These are phyloP conservation scores for Centruroides sculpturatus DNA, from an alignment of 1,140 invertebrate genomes.

Conservation along the genomic window DNA sequence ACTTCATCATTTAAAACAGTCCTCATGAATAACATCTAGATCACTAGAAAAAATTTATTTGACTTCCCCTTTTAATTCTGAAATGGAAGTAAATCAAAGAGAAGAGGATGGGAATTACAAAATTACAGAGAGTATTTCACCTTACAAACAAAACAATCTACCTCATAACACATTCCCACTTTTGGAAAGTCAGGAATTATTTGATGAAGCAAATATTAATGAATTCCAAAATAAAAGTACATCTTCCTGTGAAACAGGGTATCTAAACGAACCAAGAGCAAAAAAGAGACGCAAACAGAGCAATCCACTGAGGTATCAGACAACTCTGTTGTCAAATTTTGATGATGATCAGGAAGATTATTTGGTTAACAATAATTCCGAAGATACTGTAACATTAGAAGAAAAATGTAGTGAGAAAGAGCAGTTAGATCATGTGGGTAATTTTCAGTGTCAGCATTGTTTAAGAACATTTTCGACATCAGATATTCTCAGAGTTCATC, in stretches of 20 bases:
- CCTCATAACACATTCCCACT: background rate
- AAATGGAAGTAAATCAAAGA: too few species aligned
- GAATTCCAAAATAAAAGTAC: background rate
- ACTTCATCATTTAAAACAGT: too few species aligned
- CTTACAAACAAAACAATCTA: constrained; percentile 12
- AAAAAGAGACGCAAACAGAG: constrained; percentile 30
- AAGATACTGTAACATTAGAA: constrained; percentile 4
- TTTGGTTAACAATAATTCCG: background rate
- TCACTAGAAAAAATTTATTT: too few species aligned
- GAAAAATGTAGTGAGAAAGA: constrained; percentile 1
- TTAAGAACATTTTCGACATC: constrained; percentile 13
- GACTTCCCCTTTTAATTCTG: too few species aligned
- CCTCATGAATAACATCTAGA: too few species aligned
- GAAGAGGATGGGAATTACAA: too few species aligned
- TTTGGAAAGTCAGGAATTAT: constrained; percentile 5
- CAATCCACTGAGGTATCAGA: constrained; percentile 23
- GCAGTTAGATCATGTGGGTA: background rate
- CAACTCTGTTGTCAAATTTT: constrained; percentile 2
- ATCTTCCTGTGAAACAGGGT: background rate
- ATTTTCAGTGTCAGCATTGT: constrained; percentile 17
- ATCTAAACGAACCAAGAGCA: constrained; percentile 15
- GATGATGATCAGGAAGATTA: background rate
- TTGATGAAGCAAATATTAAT: background rate
- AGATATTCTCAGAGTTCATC: constrained; percentile 18
- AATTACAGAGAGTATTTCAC: background rate